Conservation (phyloP, 2,113 vertebrate genomes). For the Ailurus styani region DNA sequence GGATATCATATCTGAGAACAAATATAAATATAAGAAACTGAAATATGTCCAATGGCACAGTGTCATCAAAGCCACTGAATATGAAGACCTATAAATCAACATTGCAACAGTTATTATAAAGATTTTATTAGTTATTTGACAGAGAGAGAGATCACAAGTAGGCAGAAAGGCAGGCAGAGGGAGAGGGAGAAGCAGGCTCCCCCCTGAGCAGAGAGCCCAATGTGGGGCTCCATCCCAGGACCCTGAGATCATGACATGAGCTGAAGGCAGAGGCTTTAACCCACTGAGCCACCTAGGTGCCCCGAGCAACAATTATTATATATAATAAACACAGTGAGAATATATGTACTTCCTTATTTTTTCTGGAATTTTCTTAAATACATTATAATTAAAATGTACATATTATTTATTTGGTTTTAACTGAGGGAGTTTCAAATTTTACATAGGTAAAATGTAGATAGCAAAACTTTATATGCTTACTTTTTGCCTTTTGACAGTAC, state of each 20-base stretch:
- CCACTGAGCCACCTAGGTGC: too few relatives aligned
- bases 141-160: too few relatives aligned
- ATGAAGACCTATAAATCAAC: neutral
- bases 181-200: too few relatives aligned
- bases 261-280: too few relatives aligned
- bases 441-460: neutral
- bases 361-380: neutral
- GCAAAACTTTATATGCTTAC: neutral
- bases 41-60: neutral
- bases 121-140: too few relatives aligned
- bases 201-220: too few relatives aligned
- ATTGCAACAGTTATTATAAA: too few relatives aligned
- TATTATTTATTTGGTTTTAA: neutral
- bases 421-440: neutral
- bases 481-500: neutral
- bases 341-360: neutral
- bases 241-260: too few relatives aligned
- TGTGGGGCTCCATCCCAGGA: too few relatives aligned
- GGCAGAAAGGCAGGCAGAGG: too few relatives aligned
- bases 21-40: neutral
- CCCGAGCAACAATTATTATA: too few relatives aligned
- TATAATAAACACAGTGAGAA: neutral
- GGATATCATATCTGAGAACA: neutral
- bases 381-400: neutral
- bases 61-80: neutral